Evolutionary conservation across 2,888 invertebrate genomes (phyloP), one percentile per base, ranked within the genome.

Genomic region (Priapulus caudatus): DNA sequence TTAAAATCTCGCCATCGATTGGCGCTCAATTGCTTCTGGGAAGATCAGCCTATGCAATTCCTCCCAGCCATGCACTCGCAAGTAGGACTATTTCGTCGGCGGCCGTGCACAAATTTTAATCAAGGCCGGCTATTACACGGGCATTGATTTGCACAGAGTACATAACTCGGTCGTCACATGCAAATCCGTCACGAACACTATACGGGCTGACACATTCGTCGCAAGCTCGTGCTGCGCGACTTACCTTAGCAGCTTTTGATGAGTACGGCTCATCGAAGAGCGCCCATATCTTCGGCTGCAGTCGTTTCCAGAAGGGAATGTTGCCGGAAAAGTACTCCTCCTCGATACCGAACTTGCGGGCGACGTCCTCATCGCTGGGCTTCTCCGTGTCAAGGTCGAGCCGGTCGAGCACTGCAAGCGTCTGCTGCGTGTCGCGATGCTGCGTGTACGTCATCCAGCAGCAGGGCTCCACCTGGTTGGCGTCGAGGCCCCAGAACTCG

Each of bases 381-480:
- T 91, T 92, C 73, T 91, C 95, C 56, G 93, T 93, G 74, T 98
- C 97, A 67, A 97, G 79, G 75, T 98, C 98, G 67, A 98, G 78
- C 57, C 92, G 81, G 77, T 98, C 98, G 67, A 98, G 78, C 55
- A 98, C 97, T 53, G 93, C 91, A 68, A 98, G 78, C 50, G 97
- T 98, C 76, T 97, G 95, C 76, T 98, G 95, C 55, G 98, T 98
- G 77, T 98, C 95, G 65, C 93, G 33, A 57, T 75, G 74, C 82
- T 55, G 89, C 2, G 78, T 79, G 65, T 98, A 98, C 4, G 97
- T 98, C 95, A 97, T 97, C 97, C 98, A 98, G 74, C 98, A 98
- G 74, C 97, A 98, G 3, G 97, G 97, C 71, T 97, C 95, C 65
- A 97, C 95, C 76, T 98, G 97, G 77, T 98, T 98, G 33, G 97